Evolutionary conservation across 2,113 vertebrate genomes (phyloP), one percentile per base, ranked within the genome.

Genomic region (Limnothrissa miodon): DNA sequence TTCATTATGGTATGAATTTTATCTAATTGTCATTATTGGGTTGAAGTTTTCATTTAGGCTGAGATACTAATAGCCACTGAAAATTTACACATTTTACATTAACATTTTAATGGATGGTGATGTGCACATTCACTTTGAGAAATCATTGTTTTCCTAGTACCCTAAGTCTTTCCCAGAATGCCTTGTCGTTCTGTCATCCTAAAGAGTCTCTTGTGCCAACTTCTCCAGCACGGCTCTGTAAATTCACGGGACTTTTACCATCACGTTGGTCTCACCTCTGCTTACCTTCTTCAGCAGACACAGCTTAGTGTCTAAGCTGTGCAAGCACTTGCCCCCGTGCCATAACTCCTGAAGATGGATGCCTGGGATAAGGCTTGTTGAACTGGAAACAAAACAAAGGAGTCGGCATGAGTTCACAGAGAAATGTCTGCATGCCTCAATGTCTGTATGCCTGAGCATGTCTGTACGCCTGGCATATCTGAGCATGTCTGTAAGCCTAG

Each of bases 281-380:
- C 86, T 85, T 85, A 88, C 80, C 80, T 80, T 83, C 81, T 80
- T 66, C 80, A 80, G 59, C 86, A 86, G 81, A 79, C 83, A 86
- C 83, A 66, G 39, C 59, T 83, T 17, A 39, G 86, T 84, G 84
- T 83, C 86, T 83, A 83, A 45, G 74, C 39, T 51, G 80, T 62
- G 86, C 59, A 66, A 66, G 59, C 25, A 29, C 59, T 66, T 66
- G 59, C 25, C 59, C 29, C 15, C n/a, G 1, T 19, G 21, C 19
- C 19, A 56, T 56, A 23, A 56, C 51, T 56, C 21, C 51, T 56
- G 4, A 56, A 56, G 51, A 56, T 56, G 51, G 51, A 56, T 56
- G 51, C 19, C 51, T 56, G 21, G 51, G 19, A 23, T 56, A 56
- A 23, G 48, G 48, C 48, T 51, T 21, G 48, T 51, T 51, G 45